Base-by-base conservation (phyloP, 2,797 vertebrate genomes). In the Falco columbarius region DNA sequence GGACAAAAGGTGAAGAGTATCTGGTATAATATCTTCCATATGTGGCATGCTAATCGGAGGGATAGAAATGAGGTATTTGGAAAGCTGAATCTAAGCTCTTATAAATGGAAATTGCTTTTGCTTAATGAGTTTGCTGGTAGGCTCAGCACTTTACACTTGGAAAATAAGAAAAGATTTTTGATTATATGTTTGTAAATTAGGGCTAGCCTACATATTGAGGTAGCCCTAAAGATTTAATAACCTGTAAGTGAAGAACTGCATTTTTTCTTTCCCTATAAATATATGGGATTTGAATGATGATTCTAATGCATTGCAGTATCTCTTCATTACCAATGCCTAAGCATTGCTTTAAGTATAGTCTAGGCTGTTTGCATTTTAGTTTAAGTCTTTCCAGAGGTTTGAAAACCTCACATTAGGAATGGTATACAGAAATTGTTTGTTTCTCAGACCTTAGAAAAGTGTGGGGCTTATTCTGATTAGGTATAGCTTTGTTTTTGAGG, bases 11-110 rank as follows among this genome's bases (percentile, higher is more conserved):
- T 96, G 93, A 97, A 96, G 95, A 51, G 20, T 87, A 96, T 95
- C 86, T 96, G 75, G 84, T 95, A 56, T 93, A 95, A 96, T 91
- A 93, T 95, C 89, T 97, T 97, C 97, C 94, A 97, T 95, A 95
- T 96, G 94, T 92, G 54, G 84, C 89, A 81, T 86, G 62, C 75
- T 96, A 96, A 95, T 90, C 89, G 61, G 86, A 83, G n/a, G 56
- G 84, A 88, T 89, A 92, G 94, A 92, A 93, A 86, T 49, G 62
- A 95, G 56, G 51, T 62, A 88, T 91, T 95, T 95, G 75, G 68
- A 94, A 95, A 95, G 66, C 62, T 47, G 62, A 88, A 86, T 90
- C 75, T 91, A 62, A 75, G 80, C 29, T 89, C 77, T 94, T 96
- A 75, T 88, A 95, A 84, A 93, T 96, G 68, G 54, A 95, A 95